Conservation (phyloP, 2,888 invertebrate genomes). For the Ophion ventricosus region DNA sequence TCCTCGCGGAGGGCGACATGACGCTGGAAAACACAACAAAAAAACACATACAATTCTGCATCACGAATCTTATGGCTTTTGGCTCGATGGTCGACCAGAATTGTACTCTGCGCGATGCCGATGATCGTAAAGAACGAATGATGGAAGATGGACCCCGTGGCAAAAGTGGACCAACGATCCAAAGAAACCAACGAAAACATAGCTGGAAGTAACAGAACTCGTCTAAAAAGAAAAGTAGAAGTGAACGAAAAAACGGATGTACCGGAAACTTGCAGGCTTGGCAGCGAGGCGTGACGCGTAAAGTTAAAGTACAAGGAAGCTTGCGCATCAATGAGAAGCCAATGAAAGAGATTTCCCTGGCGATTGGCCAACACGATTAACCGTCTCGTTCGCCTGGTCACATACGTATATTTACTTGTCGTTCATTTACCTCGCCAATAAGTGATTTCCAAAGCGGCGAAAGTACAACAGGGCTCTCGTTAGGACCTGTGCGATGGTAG, state of each 20-base stretch:
- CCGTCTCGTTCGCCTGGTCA: not conserved
- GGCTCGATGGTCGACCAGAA: not conserved
- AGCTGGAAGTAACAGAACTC: not conserved
- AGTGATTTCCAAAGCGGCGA: constrained; percentile 39
- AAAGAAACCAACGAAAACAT: constrained; percentile 12
- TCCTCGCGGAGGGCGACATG: constrained; percentile 76
- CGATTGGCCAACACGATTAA: constrained; percentile 25
- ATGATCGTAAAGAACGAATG: not conserved
- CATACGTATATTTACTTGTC: not conserved
- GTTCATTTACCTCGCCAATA: constrained; percentile 54
- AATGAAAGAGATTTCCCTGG: constrained; percentile 27
- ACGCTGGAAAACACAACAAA: constrained; percentile 69
- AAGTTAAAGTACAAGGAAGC: constrained; percentile 53
- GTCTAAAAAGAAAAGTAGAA: not conserved
- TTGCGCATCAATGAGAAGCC: constrained; percentile 54
- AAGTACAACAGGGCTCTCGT: constrained; percentile 44
- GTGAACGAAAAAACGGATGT: not conserved
- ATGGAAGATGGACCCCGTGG: too few relatives aligned
- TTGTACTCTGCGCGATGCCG: too few relatives aligned
- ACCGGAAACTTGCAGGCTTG: not conserved
- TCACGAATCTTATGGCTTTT: not conserved
- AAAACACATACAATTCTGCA: not conserved
- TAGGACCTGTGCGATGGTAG: constrained; percentile 39
- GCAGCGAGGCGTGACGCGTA: constrained; percentile 11
- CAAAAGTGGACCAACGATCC: not conserved